Percentiles rank a stretch among this genome's conserved stretches.
Conservation (phyloP, 2,113 vertebrate genomes). For the Polypterus senegalus region DNA sequence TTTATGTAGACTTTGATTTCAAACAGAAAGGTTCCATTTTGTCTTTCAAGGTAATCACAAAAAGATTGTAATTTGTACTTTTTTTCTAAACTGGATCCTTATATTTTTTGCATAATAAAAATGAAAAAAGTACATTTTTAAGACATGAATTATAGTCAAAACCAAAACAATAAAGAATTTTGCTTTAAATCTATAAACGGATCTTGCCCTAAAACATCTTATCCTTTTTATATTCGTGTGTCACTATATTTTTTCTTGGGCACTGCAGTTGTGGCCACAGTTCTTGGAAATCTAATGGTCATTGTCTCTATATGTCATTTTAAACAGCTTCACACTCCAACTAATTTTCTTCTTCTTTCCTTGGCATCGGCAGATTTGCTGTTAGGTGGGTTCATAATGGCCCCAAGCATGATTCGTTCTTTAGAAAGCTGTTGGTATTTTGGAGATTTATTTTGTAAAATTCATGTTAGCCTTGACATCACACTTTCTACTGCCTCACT, state of each 20-base stretch:
- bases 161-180: not conserved
- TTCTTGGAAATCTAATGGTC: not conserved
- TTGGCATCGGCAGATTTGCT: constrained; percentile 1
- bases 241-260: not conserved
- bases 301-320: not conserved
- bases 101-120: no score
- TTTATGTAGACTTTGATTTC: no score
- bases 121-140: no score
- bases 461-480: constrained; percentile 1
- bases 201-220: not conserved
- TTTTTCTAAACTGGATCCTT: no score
- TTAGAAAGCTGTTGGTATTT: constrained; percentile 5
- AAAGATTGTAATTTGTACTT: no score
- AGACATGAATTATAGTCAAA: no score
- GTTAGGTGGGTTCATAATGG: not conserved
- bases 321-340: constrained; percentile 5
- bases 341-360: constrained; percentile 2
- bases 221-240: not conserved
- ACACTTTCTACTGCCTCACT: not conserved
- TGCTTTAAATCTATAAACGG: not conserved
- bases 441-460: not conserved
- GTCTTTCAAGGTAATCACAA: no score
- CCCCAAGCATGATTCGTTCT: not conserved
- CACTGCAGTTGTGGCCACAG: not conserved
- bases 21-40: no score